Evolutionary conservation across 92 coral and sea anemone genomes (phyloP), one percentile per base, ranked within the genome.

Genomic region (Heteractis magnifica): DNA sequence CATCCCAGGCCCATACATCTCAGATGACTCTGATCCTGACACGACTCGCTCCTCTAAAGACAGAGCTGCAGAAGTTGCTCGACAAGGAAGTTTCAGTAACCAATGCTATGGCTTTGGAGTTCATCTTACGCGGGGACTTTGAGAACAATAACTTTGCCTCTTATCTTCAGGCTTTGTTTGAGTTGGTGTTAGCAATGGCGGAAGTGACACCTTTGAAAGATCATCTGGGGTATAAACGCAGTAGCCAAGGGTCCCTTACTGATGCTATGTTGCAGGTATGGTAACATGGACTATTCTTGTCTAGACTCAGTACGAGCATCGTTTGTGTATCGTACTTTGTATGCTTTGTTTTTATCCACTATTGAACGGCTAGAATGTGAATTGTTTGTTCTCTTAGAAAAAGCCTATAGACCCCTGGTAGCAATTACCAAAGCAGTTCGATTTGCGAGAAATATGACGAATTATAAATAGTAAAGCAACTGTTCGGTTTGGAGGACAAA

Each of bases 131-230:
- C 53, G 94, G 98, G 79, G 90, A 95, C 83, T 95, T 95, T 77
- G 98, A 95, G 87, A 91, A 93, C 87, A 92, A 92, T 83, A 92
- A 95, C 88, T 93, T 95, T 72, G 80, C 95, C 18, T 95, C 98
- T 13, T 95, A 95, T 78, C 84, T 95, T 72, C 98, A 95, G 88
- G 94, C 98, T 8, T 87, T 95, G 87, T 85, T 93, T 18, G 98
- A 85, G 68, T 80, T 95, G 21, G 98, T 93, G 71, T 83, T 94
- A 64, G 95, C 98, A 50, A 85, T 90, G 75, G 94, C 87, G 13
- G 95, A 95, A 82, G 87, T 89, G 19, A 86, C 92, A 53, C 86
- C 88, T 4, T 79, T 65, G 77, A 85, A 83, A 53, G 83, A 71
- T 44, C 78, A 68, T 4, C 56, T 78, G 55, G 83, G 83, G 14